phyloP scores from a whole-genome alignment of 2,888 invertebrate species.

The Hanleya hanleyi region DNA sequence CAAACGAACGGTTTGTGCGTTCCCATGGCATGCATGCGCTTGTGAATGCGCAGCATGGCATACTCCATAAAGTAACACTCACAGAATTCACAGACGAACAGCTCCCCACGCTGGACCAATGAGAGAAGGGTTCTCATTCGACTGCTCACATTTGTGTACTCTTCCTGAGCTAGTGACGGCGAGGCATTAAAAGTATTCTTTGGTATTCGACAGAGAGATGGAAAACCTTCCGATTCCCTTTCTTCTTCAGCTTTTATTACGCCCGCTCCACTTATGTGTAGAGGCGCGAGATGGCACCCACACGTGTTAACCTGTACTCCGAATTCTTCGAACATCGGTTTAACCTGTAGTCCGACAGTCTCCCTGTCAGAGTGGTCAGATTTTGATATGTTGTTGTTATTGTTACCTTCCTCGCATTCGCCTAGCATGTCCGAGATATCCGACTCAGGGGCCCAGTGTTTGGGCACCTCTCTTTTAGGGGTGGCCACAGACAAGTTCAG shows the following conservation, averaged over 20 bases:
- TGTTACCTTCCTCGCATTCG: background rate
- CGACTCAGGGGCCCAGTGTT: background rate
- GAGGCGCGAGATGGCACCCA: background rate
- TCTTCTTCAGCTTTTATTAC: background rate
- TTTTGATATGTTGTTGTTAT: slow-evolving; percentile 10
- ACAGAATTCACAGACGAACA: slow-evolving; percentile 63
- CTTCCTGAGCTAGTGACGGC: background rate
- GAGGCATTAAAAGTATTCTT: background rate
- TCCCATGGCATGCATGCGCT: slow-evolving; percentile 56
- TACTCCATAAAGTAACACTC: slow-evolving; percentile 66
- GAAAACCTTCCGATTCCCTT: no score
- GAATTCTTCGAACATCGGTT: background rate
- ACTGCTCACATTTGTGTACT: background rate
- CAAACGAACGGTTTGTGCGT: slow-evolving; percentile 53
- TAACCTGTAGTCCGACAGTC: background rate
- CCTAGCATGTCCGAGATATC: background rate
- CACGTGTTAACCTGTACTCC: slow-evolving; percentile 4
- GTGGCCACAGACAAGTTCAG: slow-evolving; percentile 4
- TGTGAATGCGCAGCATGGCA: slow-evolving; percentile 63
- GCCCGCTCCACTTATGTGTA: background rate
- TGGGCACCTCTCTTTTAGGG: background rate
- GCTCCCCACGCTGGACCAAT: slow-evolving; percentile 52
- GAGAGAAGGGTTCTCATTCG: slow-evolving; percentile 43
- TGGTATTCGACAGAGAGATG: background rate
- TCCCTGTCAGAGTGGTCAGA: background rate